phyloP scores from a whole-genome alignment of 1,140 invertebrate genomes.

The Drosophila busckii region DNA sequence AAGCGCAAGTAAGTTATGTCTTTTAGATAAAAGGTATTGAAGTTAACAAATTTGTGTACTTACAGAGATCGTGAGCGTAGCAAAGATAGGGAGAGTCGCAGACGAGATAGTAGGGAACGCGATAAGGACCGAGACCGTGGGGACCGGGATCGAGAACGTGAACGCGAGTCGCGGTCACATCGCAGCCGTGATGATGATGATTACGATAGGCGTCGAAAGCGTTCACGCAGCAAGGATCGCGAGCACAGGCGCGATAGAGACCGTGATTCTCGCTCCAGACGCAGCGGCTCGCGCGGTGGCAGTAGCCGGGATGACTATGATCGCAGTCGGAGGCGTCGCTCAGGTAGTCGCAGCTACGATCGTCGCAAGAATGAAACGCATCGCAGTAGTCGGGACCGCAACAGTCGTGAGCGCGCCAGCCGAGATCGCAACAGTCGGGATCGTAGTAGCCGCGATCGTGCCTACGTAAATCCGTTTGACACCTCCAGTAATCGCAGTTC shows the following conservation, averaged over 20 bases:
- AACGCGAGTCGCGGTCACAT: constrained; percentile 66
- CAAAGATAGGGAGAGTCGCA: constrained; percentile 74
- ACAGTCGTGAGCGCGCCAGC: constrained; percentile 77
- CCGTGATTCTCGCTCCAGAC: constrained; percentile 56
- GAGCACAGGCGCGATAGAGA: constrained; percentile 61
- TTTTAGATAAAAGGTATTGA: not conserved
- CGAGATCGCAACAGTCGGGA: constrained; percentile 78
- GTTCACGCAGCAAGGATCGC: constrained; percentile 73
- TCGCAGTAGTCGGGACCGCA: constrained; percentile 67
- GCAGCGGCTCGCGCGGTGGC: constrained; percentile 47
- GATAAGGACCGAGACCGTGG: constrained; percentile 64
- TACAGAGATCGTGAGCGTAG: constrained; percentile 51
- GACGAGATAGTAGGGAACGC: constrained; percentile 75
- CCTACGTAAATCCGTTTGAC: constrained; percentile 79
- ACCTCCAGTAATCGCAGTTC: constrained; percentile 80
- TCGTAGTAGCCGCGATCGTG: constrained; percentile 79
- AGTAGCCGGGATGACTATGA: constrained; percentile 42
- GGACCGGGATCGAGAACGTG: constrained; percentile 73
- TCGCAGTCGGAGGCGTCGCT: constrained; percentile 44
- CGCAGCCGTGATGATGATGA: constrained; percentile 79
- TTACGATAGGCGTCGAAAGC: constrained; percentile 48
- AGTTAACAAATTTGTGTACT: not conserved
- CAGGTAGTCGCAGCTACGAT: constrained; percentile 57
- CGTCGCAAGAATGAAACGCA: constrained; percentile 77
- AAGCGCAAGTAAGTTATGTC: constrained; percentile 51